Evolutionary conservation across 2,888 invertebrate species (phyloP).

Genomic region (Drosophila limbata): DNA sequence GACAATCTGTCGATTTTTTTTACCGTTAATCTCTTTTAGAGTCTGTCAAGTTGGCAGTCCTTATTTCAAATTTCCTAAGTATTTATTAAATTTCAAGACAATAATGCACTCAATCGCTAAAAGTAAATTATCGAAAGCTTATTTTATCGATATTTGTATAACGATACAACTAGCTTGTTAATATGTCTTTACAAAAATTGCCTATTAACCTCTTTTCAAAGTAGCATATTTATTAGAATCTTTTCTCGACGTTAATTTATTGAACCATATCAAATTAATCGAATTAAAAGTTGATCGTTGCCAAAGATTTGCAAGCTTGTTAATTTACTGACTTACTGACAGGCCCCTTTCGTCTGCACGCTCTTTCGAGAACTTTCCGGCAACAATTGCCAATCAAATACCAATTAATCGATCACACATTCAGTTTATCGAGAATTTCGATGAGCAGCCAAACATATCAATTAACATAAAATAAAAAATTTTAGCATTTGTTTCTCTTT

Average conservation of each 20-base stretch:
- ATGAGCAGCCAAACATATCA: constrained; percentile 33
- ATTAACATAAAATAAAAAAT: constrained; percentile 11
- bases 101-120: too few species aligned
- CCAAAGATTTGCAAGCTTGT: background rate
- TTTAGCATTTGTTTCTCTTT: constrained; percentile 5
- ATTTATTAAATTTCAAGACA: too few species aligned
- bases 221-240: too few species aligned
- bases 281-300: background rate
- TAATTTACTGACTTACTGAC: background rate
- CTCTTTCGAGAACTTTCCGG: constrained; percentile 19
- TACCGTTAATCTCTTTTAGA: background rate
- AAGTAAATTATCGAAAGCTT: too few species aligned
- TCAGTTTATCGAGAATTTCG: constrained; percentile 10
- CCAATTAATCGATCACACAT: constrained; percentile 15
- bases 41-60: too few species aligned
- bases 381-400: constrained; percentile 17
- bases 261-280: background rate
- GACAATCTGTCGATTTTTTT: background rate
- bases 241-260: background rate
- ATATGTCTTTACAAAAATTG: too few species aligned
- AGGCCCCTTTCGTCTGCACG: background rate
- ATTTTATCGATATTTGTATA: too few species aligned
- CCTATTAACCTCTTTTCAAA: too few species aligned
- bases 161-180: too few species aligned
- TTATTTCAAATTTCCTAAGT: too few species aligned